Evolutionary conservation across 1,140 invertebrate genomes (phyloP), one percentile per base, ranked within the genome.

Genomic region (Notospermus geniculatus): DNA sequence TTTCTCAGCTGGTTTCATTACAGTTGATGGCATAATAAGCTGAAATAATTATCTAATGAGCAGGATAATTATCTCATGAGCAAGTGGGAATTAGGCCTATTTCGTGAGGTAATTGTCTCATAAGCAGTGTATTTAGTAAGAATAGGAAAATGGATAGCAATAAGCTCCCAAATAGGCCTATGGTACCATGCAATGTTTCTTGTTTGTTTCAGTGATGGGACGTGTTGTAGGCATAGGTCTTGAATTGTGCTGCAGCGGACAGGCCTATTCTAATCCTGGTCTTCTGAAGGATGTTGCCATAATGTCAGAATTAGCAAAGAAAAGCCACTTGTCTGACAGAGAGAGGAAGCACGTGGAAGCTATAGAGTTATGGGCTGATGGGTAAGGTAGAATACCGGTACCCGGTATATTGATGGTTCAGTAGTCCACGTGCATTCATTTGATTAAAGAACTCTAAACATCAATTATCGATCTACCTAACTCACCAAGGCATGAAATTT

Each of bases 291-390:
- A 76, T 28, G 67, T 85, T 13, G 64, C 76, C 9, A 57, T 62
- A n/a, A 71, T 83, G 67, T 65, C 70, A 9, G 54, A 65, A 39
- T 43, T 82, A 36, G 63, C 67, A 0, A 55, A 79, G 25, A 61
- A 58, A 9, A 67, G 65, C 30, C 59, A 61, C 30, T 63, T 78
- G 41, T 71, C 72, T 4, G 59, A 64, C 28, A 68, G 82, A 45
- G 84, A 86, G 68, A 74, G 72, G 55, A 66, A 75, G 28, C 85
- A 86, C 69, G 80, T 81, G 1, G 67, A 78, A 30, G 85, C 85
- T 0, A 67, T 86, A 2, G 69, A 79, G 60, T 57, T 76, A 13
- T 84, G 83, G 74, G 76, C 83, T 29, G 67, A 82, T 53, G 84
- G 84, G 74, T 82, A 71, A 58, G 67, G 60, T 11, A 50, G 11